Evolutionary conservation across 2,797 vertebrate species (phyloP).

Genomic region (Lacerta viridis): DNA sequence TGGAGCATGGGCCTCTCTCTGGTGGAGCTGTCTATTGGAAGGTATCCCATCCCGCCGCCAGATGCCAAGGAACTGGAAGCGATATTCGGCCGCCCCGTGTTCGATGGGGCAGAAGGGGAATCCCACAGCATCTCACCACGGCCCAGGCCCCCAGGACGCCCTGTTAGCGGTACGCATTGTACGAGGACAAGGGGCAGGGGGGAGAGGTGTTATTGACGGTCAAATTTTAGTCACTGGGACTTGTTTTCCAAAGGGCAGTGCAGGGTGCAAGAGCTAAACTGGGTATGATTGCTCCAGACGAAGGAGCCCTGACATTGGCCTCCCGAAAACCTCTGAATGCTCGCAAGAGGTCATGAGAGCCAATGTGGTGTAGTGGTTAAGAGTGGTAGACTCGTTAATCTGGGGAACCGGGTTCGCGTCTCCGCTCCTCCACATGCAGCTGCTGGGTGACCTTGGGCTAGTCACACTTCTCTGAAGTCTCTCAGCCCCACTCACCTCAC

Average conservation of each 20-base stretch:
- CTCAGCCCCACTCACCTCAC: too few species aligned
- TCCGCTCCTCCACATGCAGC: too few species aligned
- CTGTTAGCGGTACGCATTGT: constrained; percentile 88
- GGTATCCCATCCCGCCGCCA: constrained; percentile 97
- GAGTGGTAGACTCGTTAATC: too few species aligned
- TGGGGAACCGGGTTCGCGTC: too few species aligned
- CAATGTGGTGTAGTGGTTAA: too few species aligned
- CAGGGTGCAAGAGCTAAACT: neutral
- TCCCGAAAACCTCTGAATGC: neutral
- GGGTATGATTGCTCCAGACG: neutral
- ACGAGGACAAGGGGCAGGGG: neutral
- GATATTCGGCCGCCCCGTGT: constrained; percentile 90
- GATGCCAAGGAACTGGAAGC: constrained; percentile 95
- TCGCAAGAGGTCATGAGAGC: neutral
- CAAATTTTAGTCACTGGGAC: too few species aligned
- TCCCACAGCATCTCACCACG: constrained; percentile 88
- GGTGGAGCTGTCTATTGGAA: constrained; percentile 96
- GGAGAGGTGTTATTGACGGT: too few species aligned
- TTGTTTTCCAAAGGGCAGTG: neutral
- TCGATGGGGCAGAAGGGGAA: constrained; percentile 89
- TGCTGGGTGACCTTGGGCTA: too few species aligned
- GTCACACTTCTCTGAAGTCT: too few species aligned
- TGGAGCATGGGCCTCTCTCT: constrained; percentile 99
- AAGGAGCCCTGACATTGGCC: neutral
- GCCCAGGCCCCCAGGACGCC: constrained; percentile 91